Conservation (phyloP, 2,888 invertebrate genomes). For the Drosophila algonquin region DNA sequence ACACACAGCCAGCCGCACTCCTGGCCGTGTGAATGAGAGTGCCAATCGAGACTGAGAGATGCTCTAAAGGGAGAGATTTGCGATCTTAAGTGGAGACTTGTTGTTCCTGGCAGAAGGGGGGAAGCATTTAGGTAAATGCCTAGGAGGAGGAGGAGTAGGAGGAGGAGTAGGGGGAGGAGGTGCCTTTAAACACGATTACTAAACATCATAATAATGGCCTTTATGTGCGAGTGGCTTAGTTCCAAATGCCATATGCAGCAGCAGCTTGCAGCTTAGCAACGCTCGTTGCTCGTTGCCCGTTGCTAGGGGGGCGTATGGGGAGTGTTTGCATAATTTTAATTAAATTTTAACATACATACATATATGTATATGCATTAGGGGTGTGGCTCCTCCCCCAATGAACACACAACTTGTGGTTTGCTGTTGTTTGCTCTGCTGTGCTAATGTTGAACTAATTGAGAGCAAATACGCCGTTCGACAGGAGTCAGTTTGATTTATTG, state of each 20-base stretch:
- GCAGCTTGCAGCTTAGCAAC: background rate
- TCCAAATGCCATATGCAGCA: background rate
- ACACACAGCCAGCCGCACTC: background rate
- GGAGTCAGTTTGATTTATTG: constrained; percentile 68
- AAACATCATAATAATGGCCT: background rate
- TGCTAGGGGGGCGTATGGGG: too few species aligned
- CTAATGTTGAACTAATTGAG: constrained; percentile 72
- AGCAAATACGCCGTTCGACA: constrained; percentile 63
- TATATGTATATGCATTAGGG: background rate
- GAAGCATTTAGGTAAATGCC: background rate
- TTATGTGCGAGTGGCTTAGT: background rate
- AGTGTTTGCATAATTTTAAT: constrained; percentile 69
- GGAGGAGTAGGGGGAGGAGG: background rate
- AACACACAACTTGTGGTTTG: constrained; percentile 41
- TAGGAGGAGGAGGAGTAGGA: too few species aligned
- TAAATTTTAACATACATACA: constrained; percentile 36
- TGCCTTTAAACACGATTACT: background rate
- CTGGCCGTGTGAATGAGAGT: background rate
- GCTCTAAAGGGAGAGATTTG: constrained; percentile 4
- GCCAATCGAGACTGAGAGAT: constrained; percentile 9
- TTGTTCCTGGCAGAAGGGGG: background rate
- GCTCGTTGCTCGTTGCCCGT: too few species aligned
- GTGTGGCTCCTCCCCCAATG: constrained; percentile 23
- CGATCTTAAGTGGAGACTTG: background rate
- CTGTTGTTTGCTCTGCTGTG: constrained; percentile 20